phyloP scores from a whole-genome alignment of 2,113 vertebrate species.

The Oncorhynchus mykiss region DNA sequence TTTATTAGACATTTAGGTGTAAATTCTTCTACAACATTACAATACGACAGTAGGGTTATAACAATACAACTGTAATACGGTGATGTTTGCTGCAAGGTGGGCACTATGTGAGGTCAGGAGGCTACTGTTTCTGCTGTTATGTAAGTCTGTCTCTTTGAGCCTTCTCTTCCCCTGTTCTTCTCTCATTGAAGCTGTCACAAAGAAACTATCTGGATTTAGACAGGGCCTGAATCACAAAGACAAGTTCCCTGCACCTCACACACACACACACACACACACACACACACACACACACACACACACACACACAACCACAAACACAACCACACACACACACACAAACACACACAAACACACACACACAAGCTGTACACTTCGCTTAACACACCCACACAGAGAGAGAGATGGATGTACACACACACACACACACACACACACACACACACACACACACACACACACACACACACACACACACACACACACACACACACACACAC shows the following conservation, averaged over 20 bases:
- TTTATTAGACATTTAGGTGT: too few relatives aligned
- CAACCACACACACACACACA: too few relatives aligned
- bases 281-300: slow-evolving; percentile 16
- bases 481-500: background rate
- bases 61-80: too few relatives aligned
- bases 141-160: slow-evolving; percentile 18
- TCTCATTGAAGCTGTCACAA: slow-evolving; percentile 47
- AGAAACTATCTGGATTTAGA: slow-evolving; percentile 48
- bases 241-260: slow-evolving; percentile 20
- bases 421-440: background rate
- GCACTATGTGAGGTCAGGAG: too few relatives aligned
- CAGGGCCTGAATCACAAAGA: slow-evolving; percentile 48
- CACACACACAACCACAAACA: background rate
- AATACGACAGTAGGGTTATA: too few relatives aligned
- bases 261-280: background rate
- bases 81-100: background rate
- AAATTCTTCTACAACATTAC: too few relatives aligned
- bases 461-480: background rate
- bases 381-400: slow-evolving; percentile 1
- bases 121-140: background rate
- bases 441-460: too few relatives aligned
- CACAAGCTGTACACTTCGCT: slow-evolving; percentile 3
- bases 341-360: slow-evolving; percentile 3
- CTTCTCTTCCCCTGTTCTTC: slow-evolving; percentile 32
- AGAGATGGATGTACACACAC: slow-evolving; percentile 6